Base-by-base conservation (phyloP, 2,888 invertebrate species). In the Sicus ferrugineus region DNA sequence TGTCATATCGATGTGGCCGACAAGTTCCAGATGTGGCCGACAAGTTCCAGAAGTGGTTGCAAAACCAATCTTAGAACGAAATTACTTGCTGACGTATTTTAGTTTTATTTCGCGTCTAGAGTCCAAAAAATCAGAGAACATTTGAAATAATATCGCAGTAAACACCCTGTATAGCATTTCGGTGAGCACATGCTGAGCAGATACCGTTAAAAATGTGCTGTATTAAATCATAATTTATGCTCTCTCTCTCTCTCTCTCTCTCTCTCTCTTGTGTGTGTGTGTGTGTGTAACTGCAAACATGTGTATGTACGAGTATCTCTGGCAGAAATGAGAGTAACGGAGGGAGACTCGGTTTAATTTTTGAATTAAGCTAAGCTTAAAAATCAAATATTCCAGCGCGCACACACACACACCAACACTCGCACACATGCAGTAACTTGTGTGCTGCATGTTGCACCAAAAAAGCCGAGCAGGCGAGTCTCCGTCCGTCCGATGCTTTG, bases 361-460 rank as follows among this genome's bases (percentile, higher is more conserved):
- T 63, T 28, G 63, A 48, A 48, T 63, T 63, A 48, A 63, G 48
- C 48, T 26, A n/a, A 48, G 63, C 63, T 63, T 63, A 63, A 63
- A 63, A 63, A 63, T 63, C 63, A 63, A 63, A 63, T 63, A 63
- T 6, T 28, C 48, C 21, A 48, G 23, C 34, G n/a, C 2, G 2
- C 26, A n/a, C 1, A 30, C 21, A 50, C 6, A 6, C 23, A 46
- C n/a, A 16, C 19, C 7, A 38, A 23, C 19, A 21, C 23, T 16
- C n/a, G 21, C 16, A 48, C 19, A 65, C 14, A 31, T 2, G n/a
- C 26, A 26, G 9, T n/a, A n/a, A n/a, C n/a, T n/a, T n/a, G n/a
- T n/a, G n/a, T n/a, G n/a, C n/a, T 4, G 2, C 11, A 11, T 23
- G 23, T 26, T 54, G 54, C n/a, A n/a, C n/a, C n/a, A 54, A 7